phyloP scores from a whole-genome alignment of 2,113 vertebrate species.

The Australoheros scitulus region DNA sequence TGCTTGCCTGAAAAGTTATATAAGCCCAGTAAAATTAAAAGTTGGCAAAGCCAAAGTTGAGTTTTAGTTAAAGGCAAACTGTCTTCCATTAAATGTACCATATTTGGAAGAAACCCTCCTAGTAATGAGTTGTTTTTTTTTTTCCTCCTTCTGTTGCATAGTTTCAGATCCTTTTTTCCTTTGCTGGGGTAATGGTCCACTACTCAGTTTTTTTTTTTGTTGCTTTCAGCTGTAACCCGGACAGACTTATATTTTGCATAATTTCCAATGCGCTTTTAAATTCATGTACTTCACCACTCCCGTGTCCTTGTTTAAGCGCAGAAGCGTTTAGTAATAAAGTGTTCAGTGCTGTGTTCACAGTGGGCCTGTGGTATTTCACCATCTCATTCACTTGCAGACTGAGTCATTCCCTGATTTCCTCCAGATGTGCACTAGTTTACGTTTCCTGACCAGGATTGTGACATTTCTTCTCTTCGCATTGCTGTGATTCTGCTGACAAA shows the following conservation, averaged over 20 bases:
- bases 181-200: background rate
- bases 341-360: conserved; percentile 34
- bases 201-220: background rate
- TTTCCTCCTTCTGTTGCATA: background rate
- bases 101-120: background rate
- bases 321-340: conserved; percentile 10
- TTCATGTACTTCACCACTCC: background rate
- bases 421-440: conserved; percentile 76
- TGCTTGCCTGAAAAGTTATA: background rate
- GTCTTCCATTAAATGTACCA: background rate
- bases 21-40: background rate
- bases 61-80: background rate
- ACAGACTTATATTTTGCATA: background rate
- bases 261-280: background rate
- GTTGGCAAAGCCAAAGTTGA: background rate
- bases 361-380: conserved; percentile 71
- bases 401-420: conserved; percentile 79
- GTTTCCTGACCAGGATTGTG: conserved; percentile 74
- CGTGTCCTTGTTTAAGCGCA: background rate
- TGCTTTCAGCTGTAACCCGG: background rate
- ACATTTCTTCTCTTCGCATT: conserved; percentile 57
- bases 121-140: background rate
- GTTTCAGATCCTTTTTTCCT: background rate
- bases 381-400: conserved; percentile 72
- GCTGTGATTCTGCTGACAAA: conserved; percentile 62